A percentile compares a stretch with the other conserved stretches of the same genome.
These are phyloP conservation scores for Drosophila guanche DNA, from an alignment of 1,140 invertebrate species.

Conservation along the genomic window DNA sequence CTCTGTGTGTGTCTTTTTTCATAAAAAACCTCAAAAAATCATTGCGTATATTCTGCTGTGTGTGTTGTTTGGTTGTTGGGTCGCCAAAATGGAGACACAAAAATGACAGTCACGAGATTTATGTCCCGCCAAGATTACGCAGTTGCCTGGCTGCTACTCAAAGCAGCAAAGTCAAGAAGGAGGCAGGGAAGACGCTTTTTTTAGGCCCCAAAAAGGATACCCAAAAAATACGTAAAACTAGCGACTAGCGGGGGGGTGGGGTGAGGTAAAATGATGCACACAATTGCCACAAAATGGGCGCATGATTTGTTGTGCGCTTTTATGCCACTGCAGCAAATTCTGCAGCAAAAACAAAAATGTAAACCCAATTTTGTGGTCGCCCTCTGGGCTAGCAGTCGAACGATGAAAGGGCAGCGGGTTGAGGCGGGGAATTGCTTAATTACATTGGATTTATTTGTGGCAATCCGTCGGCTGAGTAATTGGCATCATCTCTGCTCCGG, in stretches of 20 bases:
- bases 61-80: slow-evolving; percentile 40
- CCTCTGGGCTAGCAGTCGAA: not conserved
- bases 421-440: slow-evolving; percentile 47
- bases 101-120: slow-evolving; percentile 82
- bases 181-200: not conserved
- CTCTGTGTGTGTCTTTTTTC: slow-evolving; percentile 58
- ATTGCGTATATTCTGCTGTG: slow-evolving; percentile 72
- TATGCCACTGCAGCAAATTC: slow-evolving; percentile 41
- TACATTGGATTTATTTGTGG: slow-evolving; percentile 54
- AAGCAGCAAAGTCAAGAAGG: slow-evolving; percentile 1
- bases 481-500: slow-evolving; percentile 20
- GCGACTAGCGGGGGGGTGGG: slow-evolving; percentile 42
- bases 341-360: not conserved
- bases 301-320: slow-evolving; percentile 77
- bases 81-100: slow-evolving; percentile 83
- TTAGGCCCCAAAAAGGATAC: not conserved
- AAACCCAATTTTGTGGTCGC: slow-evolving; percentile 10
- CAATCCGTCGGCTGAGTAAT: slow-evolving; percentile 49
- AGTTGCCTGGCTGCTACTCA: slow-evolving; percentile 18
- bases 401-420: not conserved
- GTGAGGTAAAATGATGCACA: slow-evolving; percentile 67
- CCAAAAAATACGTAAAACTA: slow-evolving; percentile 14
- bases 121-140: slow-evolving; percentile 78
- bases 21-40: slow-evolving; percentile 62
- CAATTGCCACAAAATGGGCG: slow-evolving; percentile 68